These are phyloP conservation scores for Drosophila testacea DNA, from an alignment of 2,888 invertebrate genomes.

Conservation along the genomic window DNA sequence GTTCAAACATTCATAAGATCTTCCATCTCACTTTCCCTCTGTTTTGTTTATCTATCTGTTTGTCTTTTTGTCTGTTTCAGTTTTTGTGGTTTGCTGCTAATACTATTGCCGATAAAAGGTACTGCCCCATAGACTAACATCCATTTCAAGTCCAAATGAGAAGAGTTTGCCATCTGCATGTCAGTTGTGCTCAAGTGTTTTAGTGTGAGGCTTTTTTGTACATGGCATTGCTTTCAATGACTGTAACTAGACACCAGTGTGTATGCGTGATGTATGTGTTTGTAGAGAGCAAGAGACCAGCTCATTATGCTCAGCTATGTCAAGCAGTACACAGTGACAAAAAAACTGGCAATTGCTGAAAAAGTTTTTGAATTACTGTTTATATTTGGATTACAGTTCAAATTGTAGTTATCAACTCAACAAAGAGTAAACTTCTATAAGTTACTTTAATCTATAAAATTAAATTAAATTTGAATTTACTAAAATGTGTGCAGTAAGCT, in stretches of 20 bases:
- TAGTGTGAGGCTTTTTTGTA: conserved; percentile 27
- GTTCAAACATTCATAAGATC: conserved; percentile 83
- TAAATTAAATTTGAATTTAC: too few species aligned
- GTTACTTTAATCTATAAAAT: neutral
- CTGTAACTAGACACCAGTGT: conserved; percentile 40
- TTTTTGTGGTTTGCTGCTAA: conserved; percentile 47
- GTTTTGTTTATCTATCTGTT: conserved; percentile 24
- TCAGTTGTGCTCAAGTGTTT: conserved; percentile 34
- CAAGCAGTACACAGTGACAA: conserved; percentile 26
- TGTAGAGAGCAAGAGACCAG: conserved; percentile 5
- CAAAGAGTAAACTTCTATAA: neutral
- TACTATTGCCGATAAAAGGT: conserved; percentile 66
- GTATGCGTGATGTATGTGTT: conserved; percentile 43
- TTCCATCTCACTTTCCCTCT: conserved; percentile 18
- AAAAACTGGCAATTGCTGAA: neutral
- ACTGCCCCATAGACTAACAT: conserved; percentile 24
- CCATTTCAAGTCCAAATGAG: conserved; percentile 4
- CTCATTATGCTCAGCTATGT: conserved; percentile 37
- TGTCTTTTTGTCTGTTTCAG: conserved; percentile 27
- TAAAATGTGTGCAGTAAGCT: too few species aligned
- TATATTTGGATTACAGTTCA: neutral
- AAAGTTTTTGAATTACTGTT: neutral
- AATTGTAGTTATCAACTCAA: too few species aligned
- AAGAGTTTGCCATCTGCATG: conserved; percentile 44
- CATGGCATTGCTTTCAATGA: conserved; percentile 49